Evolutionary conservation across 2,888 invertebrate genomes (phyloP).

Genomic region (Xylota sylvarum): DNA sequence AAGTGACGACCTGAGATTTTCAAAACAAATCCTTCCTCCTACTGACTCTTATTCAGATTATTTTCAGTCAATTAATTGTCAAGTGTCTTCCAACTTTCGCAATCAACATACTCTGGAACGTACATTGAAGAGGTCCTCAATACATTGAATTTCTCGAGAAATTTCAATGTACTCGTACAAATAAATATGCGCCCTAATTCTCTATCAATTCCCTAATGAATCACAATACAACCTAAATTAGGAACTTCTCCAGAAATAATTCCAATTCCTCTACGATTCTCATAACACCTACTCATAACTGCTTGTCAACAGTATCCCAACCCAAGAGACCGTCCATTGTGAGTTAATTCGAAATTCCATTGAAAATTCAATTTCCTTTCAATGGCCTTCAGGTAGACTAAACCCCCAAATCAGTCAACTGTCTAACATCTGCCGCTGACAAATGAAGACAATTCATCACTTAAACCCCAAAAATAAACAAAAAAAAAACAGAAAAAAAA

Average conservation of each 20-base stretch:
- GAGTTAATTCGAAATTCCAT: constrained; percentile 1
- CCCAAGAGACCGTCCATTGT: not conserved
- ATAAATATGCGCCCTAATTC: too few species aligned
- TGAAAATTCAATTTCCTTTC: constrained; percentile 8
- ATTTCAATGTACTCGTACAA: too few species aligned
- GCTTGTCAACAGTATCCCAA: not conserved
- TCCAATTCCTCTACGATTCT: not conserved
- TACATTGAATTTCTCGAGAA: too few species aligned
- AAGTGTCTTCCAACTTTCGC: too few species aligned
- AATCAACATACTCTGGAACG: too few species aligned
- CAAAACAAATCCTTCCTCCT: too few species aligned
- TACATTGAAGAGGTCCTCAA: too few species aligned
- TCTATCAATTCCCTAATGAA: not conserved
- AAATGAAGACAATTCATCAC: constrained; percentile 26
- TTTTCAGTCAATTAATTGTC: too few species aligned
- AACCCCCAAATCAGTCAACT: constrained; percentile 13
- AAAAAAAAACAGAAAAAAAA: constrained; percentile 1
- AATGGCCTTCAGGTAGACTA: constrained; percentile 1
- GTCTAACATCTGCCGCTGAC: constrained; percentile 24
- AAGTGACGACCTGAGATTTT: too few species aligned
- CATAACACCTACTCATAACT: not conserved
- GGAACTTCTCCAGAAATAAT: constrained; percentile 3
- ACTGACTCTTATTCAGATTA: too few species aligned
- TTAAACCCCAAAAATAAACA: not conserved
- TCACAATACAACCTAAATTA: not conserved